Conservation (phyloP, 1,140 invertebrate species). For the Sycophaga agraensis region DNA sequence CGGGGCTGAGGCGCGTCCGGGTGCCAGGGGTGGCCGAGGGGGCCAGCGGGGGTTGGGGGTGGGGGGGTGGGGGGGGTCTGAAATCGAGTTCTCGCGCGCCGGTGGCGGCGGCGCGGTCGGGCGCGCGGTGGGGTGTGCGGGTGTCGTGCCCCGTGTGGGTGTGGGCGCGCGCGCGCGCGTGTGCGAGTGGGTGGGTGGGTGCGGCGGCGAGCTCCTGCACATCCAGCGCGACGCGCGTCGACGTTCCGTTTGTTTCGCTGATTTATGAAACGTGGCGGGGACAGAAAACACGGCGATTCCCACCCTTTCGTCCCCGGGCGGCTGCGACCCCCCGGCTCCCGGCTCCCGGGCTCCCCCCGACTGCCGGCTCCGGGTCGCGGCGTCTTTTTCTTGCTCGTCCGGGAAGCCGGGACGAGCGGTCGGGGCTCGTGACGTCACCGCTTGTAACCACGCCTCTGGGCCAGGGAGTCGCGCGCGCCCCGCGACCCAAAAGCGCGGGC, state of each 20-base stretch:
- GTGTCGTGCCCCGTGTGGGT: conserved; percentile 7
- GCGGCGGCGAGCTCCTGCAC: conserved; percentile 7
- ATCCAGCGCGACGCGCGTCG: conserved; percentile 39
- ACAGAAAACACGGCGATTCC: conserved; percentile 49
- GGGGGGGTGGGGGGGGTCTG: conserved; percentile 21
- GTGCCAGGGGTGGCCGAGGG: not conserved
- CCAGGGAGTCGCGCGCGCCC: conserved; percentile 1
- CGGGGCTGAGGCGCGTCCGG: not conserved
- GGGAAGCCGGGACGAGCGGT: too few relatives aligned
- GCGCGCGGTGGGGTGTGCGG: too few relatives aligned
- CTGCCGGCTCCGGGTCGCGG: not conserved
- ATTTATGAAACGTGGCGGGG: conserved; percentile 54
- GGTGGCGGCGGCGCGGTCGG: not conserved
- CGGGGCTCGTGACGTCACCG: conserved; percentile 46
- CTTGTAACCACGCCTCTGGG: conserved; percentile 47
- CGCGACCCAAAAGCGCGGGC: too few relatives aligned
- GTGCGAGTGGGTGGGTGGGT: not conserved
- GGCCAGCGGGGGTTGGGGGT: not conserved
- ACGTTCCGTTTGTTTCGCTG: conserved; percentile 54
- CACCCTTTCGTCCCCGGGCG: not conserved
- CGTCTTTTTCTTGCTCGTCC: conserved; percentile 25
- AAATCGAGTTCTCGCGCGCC: conserved; percentile 37
- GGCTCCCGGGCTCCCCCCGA: not conserved
- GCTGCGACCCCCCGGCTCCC: conserved; percentile 9
- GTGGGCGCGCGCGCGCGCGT: not conserved